A percentile compares a stretch with the other conserved stretches of the same genome.
phyloP scores from a whole-genome alignment of 35 echinoderm and acorn worm genomes.

The Ptychodera flava region DNA sequence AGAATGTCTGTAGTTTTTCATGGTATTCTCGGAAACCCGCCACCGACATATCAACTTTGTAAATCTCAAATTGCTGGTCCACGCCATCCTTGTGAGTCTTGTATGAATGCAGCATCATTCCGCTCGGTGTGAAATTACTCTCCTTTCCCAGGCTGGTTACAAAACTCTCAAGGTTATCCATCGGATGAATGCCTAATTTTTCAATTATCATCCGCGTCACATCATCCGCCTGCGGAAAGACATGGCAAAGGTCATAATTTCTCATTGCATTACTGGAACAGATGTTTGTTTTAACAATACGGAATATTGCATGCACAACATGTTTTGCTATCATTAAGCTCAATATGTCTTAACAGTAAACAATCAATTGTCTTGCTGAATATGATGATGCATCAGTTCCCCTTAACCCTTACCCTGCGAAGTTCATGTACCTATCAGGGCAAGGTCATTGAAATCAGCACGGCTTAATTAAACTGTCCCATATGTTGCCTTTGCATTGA shows the following conservation, averaged over 20 bases:
- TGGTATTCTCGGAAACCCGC: slow-evolving; percentile 57
- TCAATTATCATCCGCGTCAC: slow-evolving; percentile 69
- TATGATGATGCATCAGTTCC: too few relatives aligned
- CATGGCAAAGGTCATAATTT: background rate
- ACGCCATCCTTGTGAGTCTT: slow-evolving; percentile 24
- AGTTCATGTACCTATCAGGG: too few relatives aligned
- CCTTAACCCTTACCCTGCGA: too few relatives aligned
- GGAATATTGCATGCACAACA: background rate
- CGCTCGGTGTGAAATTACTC: slow-evolving; percentile 51
- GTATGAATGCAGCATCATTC: slow-evolving; percentile 63
- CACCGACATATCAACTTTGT: slow-evolving; percentile 51
- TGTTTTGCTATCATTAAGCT: too few relatives aligned
- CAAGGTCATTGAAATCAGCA: too few relatives aligned
- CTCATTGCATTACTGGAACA: background rate
- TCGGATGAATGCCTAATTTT: slow-evolving; percentile 63
- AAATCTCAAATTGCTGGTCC: slow-evolving; percentile 67
- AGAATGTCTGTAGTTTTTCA: slow-evolving; percentile 63
- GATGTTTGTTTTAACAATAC: background rate
- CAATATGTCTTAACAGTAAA: too few relatives aligned
- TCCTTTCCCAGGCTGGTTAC: slow-evolving; percentile 54
- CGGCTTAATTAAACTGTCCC: too few relatives aligned
- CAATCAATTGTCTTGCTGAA: too few relatives aligned
- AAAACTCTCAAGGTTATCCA: slow-evolving; percentile 69
- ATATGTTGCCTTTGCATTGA: too few relatives aligned
- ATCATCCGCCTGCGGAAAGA: slow-evolving; percentile 58